phyloP scores from a whole-genome alignment of 2,888 invertebrate species.

The Euclidia mi region DNA sequence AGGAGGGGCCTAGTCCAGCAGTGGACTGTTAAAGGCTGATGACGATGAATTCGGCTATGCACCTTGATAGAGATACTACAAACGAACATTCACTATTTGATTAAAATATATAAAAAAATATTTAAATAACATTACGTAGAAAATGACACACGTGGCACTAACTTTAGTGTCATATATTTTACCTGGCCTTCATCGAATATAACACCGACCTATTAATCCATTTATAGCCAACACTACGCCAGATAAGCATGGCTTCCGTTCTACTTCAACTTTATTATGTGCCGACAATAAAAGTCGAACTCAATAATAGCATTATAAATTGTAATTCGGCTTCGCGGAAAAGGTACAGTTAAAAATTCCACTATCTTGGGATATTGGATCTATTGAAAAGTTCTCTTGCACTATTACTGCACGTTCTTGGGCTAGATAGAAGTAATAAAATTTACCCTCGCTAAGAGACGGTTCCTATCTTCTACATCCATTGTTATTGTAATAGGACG shows the following conservation, averaged over 20 bases:
- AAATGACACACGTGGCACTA: too few species aligned
- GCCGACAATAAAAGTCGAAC: not conserved
- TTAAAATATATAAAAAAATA: too few species aligned
- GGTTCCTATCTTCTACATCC: not conserved
- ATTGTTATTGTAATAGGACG: not conserved
- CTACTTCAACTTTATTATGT: not conserved
- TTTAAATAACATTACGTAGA: too few species aligned
- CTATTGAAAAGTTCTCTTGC: constrained; percentile 12
- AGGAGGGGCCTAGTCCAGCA: too few species aligned
- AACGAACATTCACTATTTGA: too few species aligned
- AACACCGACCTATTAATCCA: too few species aligned
- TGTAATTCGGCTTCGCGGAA: constrained; percentile 17
- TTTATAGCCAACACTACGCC: not conserved
- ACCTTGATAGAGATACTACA: too few species aligned
- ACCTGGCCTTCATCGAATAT: too few species aligned
- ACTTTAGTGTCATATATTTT: too few species aligned
- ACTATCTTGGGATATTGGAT: constrained; percentile 11
- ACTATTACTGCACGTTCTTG: constrained; percentile 18
- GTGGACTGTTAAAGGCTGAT: too few species aligned
- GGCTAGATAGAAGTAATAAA: constrained; percentile 15
- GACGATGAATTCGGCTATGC: too few species aligned
- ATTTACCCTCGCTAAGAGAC: constrained; percentile 9
- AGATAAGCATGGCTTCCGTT: not conserved
- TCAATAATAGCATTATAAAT: constrained; percentile 20
- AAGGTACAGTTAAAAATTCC: constrained; percentile 18